Percentiles rank a stretch among this genome's conserved stretches.
Evolutionary conservation across 2,113 vertebrate species (phyloP).

Genomic region (Burhinus oedicnemus): DNA sequence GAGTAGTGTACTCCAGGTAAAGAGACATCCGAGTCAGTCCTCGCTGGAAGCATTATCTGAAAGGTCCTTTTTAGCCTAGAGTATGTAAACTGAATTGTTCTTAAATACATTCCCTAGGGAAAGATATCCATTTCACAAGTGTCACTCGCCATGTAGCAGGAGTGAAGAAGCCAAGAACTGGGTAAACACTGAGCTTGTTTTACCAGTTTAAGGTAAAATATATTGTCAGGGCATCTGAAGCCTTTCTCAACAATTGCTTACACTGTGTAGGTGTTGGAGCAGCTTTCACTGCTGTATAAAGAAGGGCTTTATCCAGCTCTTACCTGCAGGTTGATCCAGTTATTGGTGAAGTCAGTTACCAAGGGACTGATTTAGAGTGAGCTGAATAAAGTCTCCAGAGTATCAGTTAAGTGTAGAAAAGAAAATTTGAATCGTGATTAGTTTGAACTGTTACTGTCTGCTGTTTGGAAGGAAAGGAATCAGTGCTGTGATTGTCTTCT

Average conservation of each 20-base stretch:
- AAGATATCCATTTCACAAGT: slow-evolving; percentile 5
- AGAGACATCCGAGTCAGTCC: not conserved
- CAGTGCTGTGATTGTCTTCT: slow-evolving; percentile 17
- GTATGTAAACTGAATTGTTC: slow-evolving; percentile 25
- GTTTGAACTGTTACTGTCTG: slow-evolving; percentile 35
- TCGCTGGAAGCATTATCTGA: not conserved
- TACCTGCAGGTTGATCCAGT: not conserved
- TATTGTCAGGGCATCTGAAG: not conserved
- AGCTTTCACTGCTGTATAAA: not conserved
- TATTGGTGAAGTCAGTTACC: not conserved
- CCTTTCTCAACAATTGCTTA: not conserved
- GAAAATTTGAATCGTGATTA: slow-evolving; percentile 28
- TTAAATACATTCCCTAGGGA: not conserved
- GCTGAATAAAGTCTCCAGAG: not conserved
- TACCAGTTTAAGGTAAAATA: not conserved
- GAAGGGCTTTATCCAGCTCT: not conserved
- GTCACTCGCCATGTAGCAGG: not conserved
- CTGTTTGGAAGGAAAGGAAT: slow-evolving; percentile 51
- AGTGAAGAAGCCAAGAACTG: slow-evolving; percentile 13
- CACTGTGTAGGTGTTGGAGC: not conserved
- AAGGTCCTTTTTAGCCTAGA: not conserved
- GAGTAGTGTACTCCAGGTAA: not conserved
- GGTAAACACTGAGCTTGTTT: not conserved
- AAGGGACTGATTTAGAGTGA: not conserved
- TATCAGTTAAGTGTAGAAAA: slow-evolving; percentile 40